Conservation (phyloP, 2,888 invertebrate genomes). For the Pantelozetes paolii region DNA sequence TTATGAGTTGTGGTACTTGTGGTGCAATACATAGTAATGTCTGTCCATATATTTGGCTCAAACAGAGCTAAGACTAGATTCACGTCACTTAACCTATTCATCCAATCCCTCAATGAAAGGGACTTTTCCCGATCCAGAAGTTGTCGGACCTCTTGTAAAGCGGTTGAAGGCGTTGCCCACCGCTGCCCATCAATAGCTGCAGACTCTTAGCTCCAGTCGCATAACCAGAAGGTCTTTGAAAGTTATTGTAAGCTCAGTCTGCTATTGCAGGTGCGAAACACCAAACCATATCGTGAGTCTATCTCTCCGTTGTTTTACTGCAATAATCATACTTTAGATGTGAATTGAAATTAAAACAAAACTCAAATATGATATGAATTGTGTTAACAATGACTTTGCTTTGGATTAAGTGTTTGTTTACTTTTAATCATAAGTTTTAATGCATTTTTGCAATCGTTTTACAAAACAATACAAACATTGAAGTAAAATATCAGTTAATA, state of each 20-base stretch:
- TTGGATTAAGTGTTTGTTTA: neutral
- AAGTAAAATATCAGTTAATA: neutral
- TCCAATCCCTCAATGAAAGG: conserved; percentile 13
- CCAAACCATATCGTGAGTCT: neutral
- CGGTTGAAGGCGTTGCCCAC: conserved; percentile 18
- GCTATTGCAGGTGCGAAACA: neutral
- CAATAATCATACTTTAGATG: neutral
- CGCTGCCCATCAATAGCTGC: conserved; percentile 4
- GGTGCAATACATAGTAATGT: conserved; percentile 13
- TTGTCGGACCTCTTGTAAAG: conserved; percentile 19
- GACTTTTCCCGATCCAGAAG: conserved; percentile 14
- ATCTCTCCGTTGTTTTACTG: neutral
- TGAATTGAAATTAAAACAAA: neutral
- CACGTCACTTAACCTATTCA: conserved; percentile 17
- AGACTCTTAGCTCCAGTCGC: neutral
- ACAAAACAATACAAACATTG: neutral
- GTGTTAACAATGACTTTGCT: neutral
- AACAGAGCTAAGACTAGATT: conserved; percentile 14
- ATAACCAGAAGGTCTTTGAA: conserved; percentile 9
- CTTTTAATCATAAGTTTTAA: neutral
- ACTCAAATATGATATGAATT: neutral
- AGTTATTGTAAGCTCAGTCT: neutral
- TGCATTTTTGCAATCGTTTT: neutral
- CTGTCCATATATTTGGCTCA: neutral
- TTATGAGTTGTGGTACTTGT: neutral